These are phyloP conservation scores for Synanthedon tipuliformis DNA, from an alignment of 2,888 invertebrate species.

Conservation along the genomic window DNA sequence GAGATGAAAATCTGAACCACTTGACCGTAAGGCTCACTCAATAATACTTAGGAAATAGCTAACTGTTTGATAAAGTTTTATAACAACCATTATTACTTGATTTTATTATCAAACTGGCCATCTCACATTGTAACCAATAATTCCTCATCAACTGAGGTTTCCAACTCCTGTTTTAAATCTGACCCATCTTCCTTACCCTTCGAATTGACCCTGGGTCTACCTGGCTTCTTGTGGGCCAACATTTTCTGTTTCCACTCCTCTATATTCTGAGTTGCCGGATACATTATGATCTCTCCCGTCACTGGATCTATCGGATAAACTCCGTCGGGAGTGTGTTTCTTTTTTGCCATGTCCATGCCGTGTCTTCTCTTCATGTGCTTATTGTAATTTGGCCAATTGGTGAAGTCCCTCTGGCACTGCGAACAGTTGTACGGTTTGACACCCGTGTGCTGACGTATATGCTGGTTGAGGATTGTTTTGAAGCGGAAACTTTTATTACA, in stretches of 20 bases:
- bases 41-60: too few species aligned
- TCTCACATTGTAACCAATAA: too few species aligned
- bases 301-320: slow-evolving; percentile 35
- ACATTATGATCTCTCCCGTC: slow-evolving; percentile 24
- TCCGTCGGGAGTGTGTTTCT: slow-evolving; percentile 43
- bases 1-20: too few species aligned
- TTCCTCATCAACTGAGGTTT: background rate
- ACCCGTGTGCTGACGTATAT: slow-evolving; percentile 75
- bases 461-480: slow-evolving; percentile 76
- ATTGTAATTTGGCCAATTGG: slow-evolving; percentile 83
- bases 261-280: slow-evolving; percentile 23
- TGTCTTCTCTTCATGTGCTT: slow-evolving; percentile 83
- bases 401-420: slow-evolving; percentile 74
- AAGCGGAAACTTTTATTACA: slow-evolving; percentile 78
- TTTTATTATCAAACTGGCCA: too few species aligned
- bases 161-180: background rate
- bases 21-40: too few species aligned
- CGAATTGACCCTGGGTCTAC: slow-evolving; percentile 10
- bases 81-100: too few species aligned
- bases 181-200: background rate
- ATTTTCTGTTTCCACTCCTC: slow-evolving; percentile 38
- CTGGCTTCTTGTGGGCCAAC: slow-evolving; percentile 16
- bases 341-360: slow-evolving; percentile 51
- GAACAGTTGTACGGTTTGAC: slow-evolving; percentile 77
- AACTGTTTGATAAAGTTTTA: too few species aligned